These are phyloP conservation scores for Ypsolopha scabrella DNA, from an alignment of 2,888 invertebrate species.

Conservation along the genomic window DNA sequence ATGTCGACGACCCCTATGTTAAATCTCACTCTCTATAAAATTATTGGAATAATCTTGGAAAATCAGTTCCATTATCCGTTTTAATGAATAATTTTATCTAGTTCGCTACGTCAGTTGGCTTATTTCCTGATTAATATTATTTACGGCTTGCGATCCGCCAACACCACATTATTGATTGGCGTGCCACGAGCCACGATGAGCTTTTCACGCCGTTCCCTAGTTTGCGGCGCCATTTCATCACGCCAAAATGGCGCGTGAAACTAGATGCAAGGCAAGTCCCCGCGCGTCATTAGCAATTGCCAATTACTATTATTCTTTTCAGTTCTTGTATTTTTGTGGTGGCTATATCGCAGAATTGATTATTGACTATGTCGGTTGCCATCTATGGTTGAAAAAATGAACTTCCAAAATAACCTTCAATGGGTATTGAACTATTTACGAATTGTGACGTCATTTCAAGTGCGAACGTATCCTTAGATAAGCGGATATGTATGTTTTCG, in stretches of 20 bases:
- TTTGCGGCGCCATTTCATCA: conserved; percentile 14
- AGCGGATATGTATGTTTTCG: no score
- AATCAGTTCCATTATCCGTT: neutral
- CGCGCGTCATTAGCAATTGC: conserved; percentile 30
- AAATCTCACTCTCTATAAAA: no score
- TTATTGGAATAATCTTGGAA: no score
- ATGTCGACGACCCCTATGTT: no score
- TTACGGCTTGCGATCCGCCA: conserved; percentile 10
- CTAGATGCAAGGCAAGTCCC: conserved; percentile 9
- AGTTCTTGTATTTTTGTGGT: neutral
- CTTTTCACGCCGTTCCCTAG: conserved; percentile 18
- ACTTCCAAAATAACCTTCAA: no score
- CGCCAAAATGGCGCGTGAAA: conserved; percentile 18
- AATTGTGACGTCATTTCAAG: no score
- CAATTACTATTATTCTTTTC: conserved; percentile 28
- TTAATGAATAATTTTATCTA: neutral
- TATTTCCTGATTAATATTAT: conserved; percentile 10
- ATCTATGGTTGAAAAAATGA: no score
- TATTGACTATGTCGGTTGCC: no score
- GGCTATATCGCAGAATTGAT: no score
- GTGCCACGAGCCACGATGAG: neutral
- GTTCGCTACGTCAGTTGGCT: neutral
- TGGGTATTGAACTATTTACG: no score
- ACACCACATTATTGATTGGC: conserved; percentile 11
- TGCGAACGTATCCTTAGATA: no score